Percentiles rank a stretch among this genome's conserved stretches.
These are phyloP conservation scores for Zaprionus lachaisei DNA, from an alignment of 1,140 invertebrate species.

Conservation along the genomic window DNA sequence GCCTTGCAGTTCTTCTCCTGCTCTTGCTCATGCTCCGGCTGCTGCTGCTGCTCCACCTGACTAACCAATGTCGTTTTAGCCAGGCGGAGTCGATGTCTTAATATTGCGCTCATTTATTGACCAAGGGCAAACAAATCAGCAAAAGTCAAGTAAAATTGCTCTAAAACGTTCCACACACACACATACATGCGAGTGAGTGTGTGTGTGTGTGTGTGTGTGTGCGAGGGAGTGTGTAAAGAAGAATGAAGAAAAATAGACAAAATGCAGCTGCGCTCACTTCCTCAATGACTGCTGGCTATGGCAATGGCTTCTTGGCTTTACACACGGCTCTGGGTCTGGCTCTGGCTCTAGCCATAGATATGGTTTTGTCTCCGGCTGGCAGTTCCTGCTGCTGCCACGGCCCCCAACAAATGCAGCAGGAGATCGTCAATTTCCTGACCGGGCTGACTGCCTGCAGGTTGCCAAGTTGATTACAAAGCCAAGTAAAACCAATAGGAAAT, in stretches of 20 bases:
- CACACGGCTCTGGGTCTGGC: constrained; percentile 16
- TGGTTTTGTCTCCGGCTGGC: neutral
- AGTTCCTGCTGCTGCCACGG: constrained; percentile 4
- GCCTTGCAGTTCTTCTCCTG: constrained; percentile 10
- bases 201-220: constrained; percentile 17
- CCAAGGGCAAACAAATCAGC: constrained; percentile 65
- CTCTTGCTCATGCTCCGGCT: neutral
- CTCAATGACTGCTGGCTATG: constrained; percentile 47
- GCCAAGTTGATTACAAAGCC: constrained; percentile 75
- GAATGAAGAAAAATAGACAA: constrained; percentile 46
- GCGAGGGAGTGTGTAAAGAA: constrained; percentile 33
- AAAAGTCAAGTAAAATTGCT: constrained; percentile 76
- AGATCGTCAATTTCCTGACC: constrained; percentile 81
- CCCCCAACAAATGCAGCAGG: constrained; percentile 71
- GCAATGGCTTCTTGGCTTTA: constrained; percentile 22
- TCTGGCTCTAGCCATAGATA: neutral
- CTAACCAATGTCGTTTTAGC: constrained; percentile 54
- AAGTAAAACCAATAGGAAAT: constrained; percentile 79
- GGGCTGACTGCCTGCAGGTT: constrained; percentile 61
- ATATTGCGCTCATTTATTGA: constrained; percentile 81
- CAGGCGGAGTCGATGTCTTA: constrained; percentile 66
- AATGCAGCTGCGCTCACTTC: constrained; percentile 55
- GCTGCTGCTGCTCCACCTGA: constrained; percentile 24
- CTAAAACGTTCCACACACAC: constrained; percentile 50
- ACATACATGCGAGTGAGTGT: neutral